phyloP scores from a whole-genome alignment of 1,140 invertebrate species.

The Coptotermes formosanus region DNA sequence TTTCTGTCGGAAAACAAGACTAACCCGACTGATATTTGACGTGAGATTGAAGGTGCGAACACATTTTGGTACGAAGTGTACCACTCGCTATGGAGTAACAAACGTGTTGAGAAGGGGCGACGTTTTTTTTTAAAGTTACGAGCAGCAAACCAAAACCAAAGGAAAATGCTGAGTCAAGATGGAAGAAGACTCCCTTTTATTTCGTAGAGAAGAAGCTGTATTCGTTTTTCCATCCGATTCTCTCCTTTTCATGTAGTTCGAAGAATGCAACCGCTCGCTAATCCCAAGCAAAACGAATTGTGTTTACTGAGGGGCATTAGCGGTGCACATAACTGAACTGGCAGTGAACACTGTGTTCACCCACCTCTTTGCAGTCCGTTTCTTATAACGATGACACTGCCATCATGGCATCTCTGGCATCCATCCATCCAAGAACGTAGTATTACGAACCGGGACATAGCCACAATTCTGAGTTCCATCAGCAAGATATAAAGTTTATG shows the following conservation, averaged over 20 bases:
- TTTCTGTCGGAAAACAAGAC: too few relatives aligned
- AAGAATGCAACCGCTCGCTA: not conserved
- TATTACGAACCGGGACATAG: too few relatives aligned
- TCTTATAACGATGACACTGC: too few relatives aligned
- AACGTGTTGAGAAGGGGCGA: not conserved
- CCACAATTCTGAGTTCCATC: too few relatives aligned
- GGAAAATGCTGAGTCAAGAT: conserved; percentile 12
- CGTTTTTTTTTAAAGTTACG: not conserved
- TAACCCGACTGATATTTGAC: too few relatives aligned
- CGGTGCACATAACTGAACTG: not conserved
- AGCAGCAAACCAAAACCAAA: conserved; percentile 10
- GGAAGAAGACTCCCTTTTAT: not conserved
- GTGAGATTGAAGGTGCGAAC: too few relatives aligned
- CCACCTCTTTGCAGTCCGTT: too few relatives aligned
- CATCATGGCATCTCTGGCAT: too few relatives aligned
- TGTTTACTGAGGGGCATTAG: not conserved
- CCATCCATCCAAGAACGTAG: too few relatives aligned
- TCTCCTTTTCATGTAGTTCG: too few relatives aligned
- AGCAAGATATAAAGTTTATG: too few relatives aligned
- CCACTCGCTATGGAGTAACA: not conserved
- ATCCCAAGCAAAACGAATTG: not conserved
- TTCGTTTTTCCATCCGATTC: not conserved
- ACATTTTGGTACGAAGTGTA: not conserved
- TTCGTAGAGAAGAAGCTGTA: not conserved
- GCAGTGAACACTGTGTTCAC: too few relatives aligned